Conservation (phyloP, 2,797 vertebrate genomes). For the Crax fasciolata region DNA sequence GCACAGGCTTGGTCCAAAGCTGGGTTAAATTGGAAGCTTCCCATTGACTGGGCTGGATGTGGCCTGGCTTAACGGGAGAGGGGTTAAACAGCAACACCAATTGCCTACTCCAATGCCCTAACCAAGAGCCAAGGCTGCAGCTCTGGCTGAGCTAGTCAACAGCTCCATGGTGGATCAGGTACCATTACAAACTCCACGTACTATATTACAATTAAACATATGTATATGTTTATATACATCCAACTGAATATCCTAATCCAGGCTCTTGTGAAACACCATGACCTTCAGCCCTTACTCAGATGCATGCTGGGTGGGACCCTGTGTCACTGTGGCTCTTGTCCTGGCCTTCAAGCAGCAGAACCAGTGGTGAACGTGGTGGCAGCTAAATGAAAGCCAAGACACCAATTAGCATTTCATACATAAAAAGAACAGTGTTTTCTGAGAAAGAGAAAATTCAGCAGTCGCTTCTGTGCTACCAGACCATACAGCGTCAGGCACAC, state of each 20-base stretch:
- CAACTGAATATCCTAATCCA: background rate
- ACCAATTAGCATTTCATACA: background rate
- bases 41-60: background rate
- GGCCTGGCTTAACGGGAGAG: background rate
- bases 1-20: background rate
- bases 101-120: background rate
- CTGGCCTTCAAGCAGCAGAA: background rate
- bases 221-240: background rate
- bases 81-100: background rate
- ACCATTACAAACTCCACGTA: background rate
- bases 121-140: background rate
- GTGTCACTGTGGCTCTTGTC: accelerated
- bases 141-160: background rate
- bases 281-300: background rate
- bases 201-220: background rate
- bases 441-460: background rate
- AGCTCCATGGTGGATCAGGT: background rate
- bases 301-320: background rate
- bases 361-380: background rate
- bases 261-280: background rate
- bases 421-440: background rate
- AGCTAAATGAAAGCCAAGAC: background rate
- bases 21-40: background rate
- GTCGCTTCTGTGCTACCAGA: background rate
- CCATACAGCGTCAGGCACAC: background rate